Conservation (phyloP, 1,140 invertebrate genomes). For the Oryctes rhinoceros region DNA sequence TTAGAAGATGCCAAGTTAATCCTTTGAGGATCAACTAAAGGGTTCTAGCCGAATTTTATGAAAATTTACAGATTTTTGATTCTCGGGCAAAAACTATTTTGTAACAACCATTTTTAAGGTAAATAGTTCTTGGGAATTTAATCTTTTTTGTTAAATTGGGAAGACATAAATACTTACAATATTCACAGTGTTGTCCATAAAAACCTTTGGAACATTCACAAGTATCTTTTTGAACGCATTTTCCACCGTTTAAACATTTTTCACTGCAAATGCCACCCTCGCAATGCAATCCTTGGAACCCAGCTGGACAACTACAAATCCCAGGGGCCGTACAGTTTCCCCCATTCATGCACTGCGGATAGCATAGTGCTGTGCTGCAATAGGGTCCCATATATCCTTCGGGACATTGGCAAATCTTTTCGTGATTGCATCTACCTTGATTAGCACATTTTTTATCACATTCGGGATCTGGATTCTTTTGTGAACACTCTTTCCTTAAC, state of each 20-base stretch:
- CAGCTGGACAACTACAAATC: constrained; percentile 83
- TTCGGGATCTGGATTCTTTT: constrained; percentile 90
- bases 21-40: too few species aligned
- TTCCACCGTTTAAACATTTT: constrained; percentile 93
- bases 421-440: constrained; percentile 80
- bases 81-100: too few species aligned
- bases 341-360: constrained; percentile 92
- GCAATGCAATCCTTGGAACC: constrained; percentile 91
- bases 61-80: too few species aligned
- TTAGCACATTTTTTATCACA: constrained; percentile 87
- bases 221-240: constrained; percentile 92
- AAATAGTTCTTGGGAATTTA: too few species aligned
- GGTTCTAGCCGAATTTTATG: too few species aligned
- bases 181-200: constrained; percentile 88
- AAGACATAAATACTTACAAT: constrained; percentile 73
- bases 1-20: too few species aligned
- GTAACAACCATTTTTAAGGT: too few species aligned
- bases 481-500: constrained; percentile 92
- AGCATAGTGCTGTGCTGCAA: constrained; percentile 87
- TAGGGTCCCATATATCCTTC: constrained; percentile 90
- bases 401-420: constrained; percentile 85
- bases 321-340: constrained; percentile 90
- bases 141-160: neutral
- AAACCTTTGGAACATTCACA: constrained; percentile 90
- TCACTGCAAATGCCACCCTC: constrained; percentile 92